phyloP scores from a whole-genome alignment of 1,140 invertebrate species.

The Lamellibrachia luymesi region DNA sequence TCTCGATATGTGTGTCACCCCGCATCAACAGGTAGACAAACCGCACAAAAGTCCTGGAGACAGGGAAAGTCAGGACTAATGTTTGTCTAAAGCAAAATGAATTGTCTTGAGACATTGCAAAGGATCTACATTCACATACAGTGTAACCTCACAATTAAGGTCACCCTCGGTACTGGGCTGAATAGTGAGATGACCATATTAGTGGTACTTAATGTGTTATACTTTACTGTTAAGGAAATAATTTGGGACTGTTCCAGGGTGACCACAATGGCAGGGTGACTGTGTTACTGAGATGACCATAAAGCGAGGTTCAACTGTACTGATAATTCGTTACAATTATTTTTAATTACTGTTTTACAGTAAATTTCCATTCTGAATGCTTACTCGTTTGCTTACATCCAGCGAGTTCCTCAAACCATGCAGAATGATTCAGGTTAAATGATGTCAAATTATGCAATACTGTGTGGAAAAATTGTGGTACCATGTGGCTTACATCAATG shows the following conservation, averaged over 20 bases:
- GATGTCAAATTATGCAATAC: not conserved
- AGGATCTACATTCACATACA: too few species aligned
- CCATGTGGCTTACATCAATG: not conserved
- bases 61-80: not conserved
- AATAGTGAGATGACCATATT: too few species aligned
- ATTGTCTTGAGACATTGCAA: not conserved
- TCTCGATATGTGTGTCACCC: conserved; percentile 37
- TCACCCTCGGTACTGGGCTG: too few species aligned
- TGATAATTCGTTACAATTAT: not conserved
- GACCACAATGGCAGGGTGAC: too few species aligned
- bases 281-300: too few species aligned
- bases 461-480: not conserved
- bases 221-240: too few species aligned
- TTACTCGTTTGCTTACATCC: too few species aligned
- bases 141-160: too few species aligned
- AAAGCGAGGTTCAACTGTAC: too few species aligned
- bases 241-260: too few species aligned
- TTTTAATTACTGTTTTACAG: not conserved
- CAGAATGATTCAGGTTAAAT: not conserved
- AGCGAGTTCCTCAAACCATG: not conserved
- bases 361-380: not conserved
- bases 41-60: conserved; percentile 48
- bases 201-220: too few species aligned
- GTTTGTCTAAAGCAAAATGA: not conserved
- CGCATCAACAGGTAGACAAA: conserved; percentile 57